These are phyloP conservation scores for Brenthis daphne DNA, from an alignment of 2,888 invertebrate species.

Conservation along the genomic window DNA sequence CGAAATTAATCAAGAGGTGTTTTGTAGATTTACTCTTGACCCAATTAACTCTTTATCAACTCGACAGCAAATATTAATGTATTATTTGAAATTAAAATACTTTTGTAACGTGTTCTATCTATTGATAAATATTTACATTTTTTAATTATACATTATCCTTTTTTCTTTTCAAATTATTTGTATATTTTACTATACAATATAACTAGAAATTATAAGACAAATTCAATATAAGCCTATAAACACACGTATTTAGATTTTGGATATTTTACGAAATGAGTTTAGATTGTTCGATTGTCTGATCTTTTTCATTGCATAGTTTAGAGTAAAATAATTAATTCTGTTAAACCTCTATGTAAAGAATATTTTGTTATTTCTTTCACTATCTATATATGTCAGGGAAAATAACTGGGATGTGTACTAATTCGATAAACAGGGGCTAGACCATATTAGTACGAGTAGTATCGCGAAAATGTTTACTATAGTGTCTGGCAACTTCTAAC, in stretches of 20 bases:
- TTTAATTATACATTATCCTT: no score
- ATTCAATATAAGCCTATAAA: no score
- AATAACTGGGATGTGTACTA: slow-evolving; percentile 27
- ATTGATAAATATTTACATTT: neutral
- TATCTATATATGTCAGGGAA: slow-evolving; percentile 33
- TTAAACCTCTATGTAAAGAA: neutral
- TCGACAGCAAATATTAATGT: slow-evolving; percentile 18
- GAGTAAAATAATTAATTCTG: neutral
- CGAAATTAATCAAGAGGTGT: slow-evolving; percentile 15
- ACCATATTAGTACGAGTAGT: neutral
- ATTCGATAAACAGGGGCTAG: slow-evolving; percentile 25
- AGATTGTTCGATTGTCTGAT: no score
- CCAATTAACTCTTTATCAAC: slow-evolving; percentile 28
- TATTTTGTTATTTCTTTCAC: slow-evolving; percentile 14
- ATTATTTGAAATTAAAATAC: slow-evolving; percentile 1
- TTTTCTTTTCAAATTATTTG: no score
- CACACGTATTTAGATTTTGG: no score
- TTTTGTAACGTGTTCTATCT: neutral
- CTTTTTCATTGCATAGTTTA: no score
- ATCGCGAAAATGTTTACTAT: slow-evolving; percentile 13
- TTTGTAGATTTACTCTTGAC: slow-evolving; percentile 32
- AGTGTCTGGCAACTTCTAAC: neutral
- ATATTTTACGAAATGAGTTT: no score
- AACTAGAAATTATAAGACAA: no score
- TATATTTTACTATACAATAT: no score